Conservation (phyloP, 1,140 invertebrate species). For the Gerris buenoi region DNA sequence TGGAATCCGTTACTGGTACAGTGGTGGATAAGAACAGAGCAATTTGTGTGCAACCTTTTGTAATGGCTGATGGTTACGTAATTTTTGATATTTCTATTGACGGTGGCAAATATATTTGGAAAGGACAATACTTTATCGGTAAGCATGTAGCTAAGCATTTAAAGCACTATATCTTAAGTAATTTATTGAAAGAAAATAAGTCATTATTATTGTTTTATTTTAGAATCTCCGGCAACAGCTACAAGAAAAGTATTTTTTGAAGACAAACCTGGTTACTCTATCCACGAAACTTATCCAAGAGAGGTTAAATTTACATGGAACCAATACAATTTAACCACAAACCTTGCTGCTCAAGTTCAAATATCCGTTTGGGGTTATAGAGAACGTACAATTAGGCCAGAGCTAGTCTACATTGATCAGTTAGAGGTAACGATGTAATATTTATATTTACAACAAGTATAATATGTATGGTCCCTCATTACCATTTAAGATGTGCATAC, state of each 20-base stretch:
- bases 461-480: too few relatives aligned
- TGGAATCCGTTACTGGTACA: constrained; percentile 51
- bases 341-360: constrained; percentile 51
- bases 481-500: too few relatives aligned
- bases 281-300: constrained; percentile 52
- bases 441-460: too few relatives aligned
- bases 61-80: constrained; percentile 82
- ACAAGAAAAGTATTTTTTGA: constrained; percentile 69
- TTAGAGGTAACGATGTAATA: constrained; percentile 37
- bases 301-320: constrained; percentile 68
- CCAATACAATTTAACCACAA: constrained; percentile 66
- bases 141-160: neutral
- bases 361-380: constrained; percentile 77
- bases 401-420: constrained; percentile 43
- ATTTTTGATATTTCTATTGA: constrained; percentile 74
- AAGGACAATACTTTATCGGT: constrained; percentile 82
- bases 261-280: constrained; percentile 35
- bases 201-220: too few relatives aligned
- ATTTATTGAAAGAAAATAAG: too few relatives aligned
- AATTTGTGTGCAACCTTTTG: constrained; percentile 71
- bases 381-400: constrained; percentile 57
- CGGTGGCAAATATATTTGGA: constrained; percentile 72
- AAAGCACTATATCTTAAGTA: neutral
- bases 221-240: constrained; percentile 72
- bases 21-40: constrained; percentile 66